These are phyloP conservation scores for Zosterops japonicus DNA, from an alignment of 2,113 vertebrate genomes.

Conservation along the genomic window DNA sequence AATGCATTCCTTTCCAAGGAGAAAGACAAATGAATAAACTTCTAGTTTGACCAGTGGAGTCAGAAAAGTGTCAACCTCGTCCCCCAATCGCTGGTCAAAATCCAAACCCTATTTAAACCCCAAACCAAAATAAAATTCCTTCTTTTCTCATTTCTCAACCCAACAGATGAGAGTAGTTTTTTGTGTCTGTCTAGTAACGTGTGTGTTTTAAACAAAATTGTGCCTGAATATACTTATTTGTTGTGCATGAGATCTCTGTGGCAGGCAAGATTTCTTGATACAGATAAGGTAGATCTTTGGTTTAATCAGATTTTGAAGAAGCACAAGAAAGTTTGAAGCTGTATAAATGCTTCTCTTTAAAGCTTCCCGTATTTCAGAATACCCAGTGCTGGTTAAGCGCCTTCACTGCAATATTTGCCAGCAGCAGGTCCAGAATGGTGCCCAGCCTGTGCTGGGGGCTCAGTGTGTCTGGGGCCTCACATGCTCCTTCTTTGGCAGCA, in stretches of 20 bases:
- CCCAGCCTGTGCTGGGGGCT: not conserved
- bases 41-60: no score
- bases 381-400: not conserved
- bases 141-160: no score
- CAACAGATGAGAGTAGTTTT: no score
- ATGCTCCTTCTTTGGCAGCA: accelerated
- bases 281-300: accelerated
- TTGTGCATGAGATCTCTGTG: not conserved
- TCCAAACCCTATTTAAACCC: no score
- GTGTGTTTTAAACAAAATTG: not conserved
- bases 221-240: not conserved
- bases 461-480: not conserved
- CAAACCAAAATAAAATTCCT: no score
- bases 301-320: not conserved
- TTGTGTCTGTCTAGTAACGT: no score
- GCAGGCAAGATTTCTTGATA: not conserved
- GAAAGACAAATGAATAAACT: no score
- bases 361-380: not conserved
- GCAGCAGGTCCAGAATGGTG: not conserved
- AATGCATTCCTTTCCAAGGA: no score
- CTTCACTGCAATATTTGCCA: not conserved
- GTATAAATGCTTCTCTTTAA: not conserved
- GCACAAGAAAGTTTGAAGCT: not conserved
- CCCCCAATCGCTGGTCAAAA: no score
- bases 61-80: no score